Evolutionary conservation across 2,113 vertebrate genomes (phyloP).

Genomic region (Coreoperca whiteheadi): DNA sequence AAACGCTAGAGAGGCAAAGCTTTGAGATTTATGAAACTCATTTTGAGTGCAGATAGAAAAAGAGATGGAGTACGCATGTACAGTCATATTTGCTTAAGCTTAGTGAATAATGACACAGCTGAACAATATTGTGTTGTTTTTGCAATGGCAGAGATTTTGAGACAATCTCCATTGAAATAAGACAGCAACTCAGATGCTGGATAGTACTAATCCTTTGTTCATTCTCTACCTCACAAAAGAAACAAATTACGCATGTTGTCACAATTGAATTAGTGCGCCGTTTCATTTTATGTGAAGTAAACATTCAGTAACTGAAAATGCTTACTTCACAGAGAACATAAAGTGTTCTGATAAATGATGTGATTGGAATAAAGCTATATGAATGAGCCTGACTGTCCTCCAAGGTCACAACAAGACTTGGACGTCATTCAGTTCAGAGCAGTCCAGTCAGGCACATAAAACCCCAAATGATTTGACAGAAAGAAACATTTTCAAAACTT

Average conservation of each 20-base stretch:
- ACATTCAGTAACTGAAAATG: constrained; percentile 15
- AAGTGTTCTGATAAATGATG: constrained; percentile 32
- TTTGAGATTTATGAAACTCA: neutral
- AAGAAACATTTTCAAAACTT: constrained; percentile 29
- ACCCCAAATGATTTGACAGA: constrained; percentile 22
- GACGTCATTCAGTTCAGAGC: constrained; percentile 38
- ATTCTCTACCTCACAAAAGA: constrained; percentile 41
- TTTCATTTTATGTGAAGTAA: constrained; percentile 34
- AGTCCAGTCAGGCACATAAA: constrained; percentile 13
- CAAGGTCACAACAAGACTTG: constrained; percentile 55
- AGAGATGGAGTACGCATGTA: neutral
- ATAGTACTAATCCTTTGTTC: constrained; percentile 51
- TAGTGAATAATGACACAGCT: constrained; percentile 4
- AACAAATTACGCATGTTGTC: constrained; percentile 52
- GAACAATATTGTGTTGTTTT: constrained; percentile 4
- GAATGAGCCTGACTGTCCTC: constrained; percentile 28
- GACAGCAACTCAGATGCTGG: constrained; percentile 17
- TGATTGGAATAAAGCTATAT: constrained; percentile 33
- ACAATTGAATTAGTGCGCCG: constrained; percentile 19
- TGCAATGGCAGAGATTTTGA: constrained; percentile 27
- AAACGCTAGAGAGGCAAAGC: neutral
- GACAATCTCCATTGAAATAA: constrained; percentile 21
- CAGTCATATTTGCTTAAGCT: neutral
- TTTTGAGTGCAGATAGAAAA: constrained; percentile 7
- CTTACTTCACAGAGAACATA: constrained; percentile 3